Percentiles rank a stretch among this genome's conserved stretches.
These are phyloP conservation scores for Simalia tracyae DNA, from an alignment of 2,797 vertebrate species.

Conservation along the genomic window DNA sequence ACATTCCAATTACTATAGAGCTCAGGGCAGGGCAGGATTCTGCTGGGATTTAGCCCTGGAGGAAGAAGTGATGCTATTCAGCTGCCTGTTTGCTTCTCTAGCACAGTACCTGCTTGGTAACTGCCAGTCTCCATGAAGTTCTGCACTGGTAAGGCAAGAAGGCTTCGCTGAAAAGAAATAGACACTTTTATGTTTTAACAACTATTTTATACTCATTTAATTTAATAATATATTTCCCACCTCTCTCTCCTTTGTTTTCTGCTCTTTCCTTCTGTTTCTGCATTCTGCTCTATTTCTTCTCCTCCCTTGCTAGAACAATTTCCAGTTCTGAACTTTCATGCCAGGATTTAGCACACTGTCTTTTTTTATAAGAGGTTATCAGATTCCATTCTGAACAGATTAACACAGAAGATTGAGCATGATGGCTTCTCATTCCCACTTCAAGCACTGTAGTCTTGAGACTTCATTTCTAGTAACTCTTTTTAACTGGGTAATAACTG, in stretches of 20 bases:
- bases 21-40: background rate
- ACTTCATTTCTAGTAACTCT: background rate
- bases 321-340: background rate
- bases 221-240: background rate
- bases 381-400: background rate
- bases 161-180: background rate
- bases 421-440: background rate
- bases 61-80: background rate
- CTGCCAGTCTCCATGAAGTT: background rate
- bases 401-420: background rate
- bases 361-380: background rate
- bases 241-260: background rate
- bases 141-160: background rate
- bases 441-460: background rate
- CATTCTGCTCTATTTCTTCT: background rate
- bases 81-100: background rate
- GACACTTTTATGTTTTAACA: background rate
- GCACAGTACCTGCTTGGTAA: background rate
- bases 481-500: background rate
- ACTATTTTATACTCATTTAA: background rate
- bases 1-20: background rate
- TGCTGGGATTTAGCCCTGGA: background rate
- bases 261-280: background rate
- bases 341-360: background rate
- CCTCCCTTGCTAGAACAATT: background rate